Base-by-base conservation (phyloP, 2,888 invertebrate genomes). In the Trissolcus brochymenae region DNA sequence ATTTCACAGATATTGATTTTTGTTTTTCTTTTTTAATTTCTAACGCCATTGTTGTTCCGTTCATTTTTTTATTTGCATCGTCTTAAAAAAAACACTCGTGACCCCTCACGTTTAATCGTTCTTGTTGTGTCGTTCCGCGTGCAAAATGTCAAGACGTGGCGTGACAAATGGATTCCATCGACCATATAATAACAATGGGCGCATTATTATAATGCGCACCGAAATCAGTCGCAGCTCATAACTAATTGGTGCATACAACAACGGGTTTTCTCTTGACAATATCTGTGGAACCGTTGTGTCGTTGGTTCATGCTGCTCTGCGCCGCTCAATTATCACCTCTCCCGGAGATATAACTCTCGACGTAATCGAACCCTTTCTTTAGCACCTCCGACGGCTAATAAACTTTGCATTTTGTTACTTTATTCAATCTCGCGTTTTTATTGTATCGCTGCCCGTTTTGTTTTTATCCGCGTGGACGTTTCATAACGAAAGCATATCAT, bases 101-200 rank as follows among this genome's bases (percentile, higher is more conserved):
- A 60, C 60, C 67, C 46, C 40, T 19, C 51, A 21, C 56, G 70
- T 62, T 56, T 46, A 41, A 51, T 59, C 57, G 51, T 14, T 64
- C 54, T 72, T 16, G 16, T 46, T 72, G 53, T 61, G 43, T 64
- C 17, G 13, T 9, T 61, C 19, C 13, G 19, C 55, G 56, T 25
- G 64, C 53, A 29, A 65, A 72, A 72, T 65, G 71, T 55, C 65
- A 65, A 65, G 50, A 59, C 54, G 41, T 73, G 16, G 25, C 67
- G 62, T 74, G 57, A 62, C 73, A 67, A 74, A 74, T 62, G 73
- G 51, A 74, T 74, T 67, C 19, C 50, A 61, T 67, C 51, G 73
- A 57, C 53, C 62, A 67, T 67, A 62, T 67, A 62, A 67, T 41
- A 54, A 16, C 46, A 35, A 35, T 35, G 46, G 21, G 16, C 56